These are phyloP conservation scores for Acrocyrtus sp. DNA, from an alignment of 2,888 invertebrate genomes.

Conservation along the genomic window DNA sequence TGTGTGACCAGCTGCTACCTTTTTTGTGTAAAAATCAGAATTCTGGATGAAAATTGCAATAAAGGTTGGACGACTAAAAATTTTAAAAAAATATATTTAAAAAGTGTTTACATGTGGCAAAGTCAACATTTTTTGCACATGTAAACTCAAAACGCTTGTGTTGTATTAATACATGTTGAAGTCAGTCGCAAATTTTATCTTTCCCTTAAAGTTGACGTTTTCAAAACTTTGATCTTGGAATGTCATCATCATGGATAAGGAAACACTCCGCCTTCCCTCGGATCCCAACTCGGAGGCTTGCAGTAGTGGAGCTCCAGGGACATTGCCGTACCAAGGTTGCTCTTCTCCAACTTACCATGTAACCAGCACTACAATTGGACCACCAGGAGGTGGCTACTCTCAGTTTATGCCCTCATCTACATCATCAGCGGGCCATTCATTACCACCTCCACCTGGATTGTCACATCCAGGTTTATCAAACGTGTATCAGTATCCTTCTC, in stretches of 20 bases:
- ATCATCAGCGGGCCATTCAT: slow-evolving; percentile 6
- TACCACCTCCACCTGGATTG: slow-evolving; percentile 52
- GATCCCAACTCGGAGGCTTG: slow-evolving; percentile 45
- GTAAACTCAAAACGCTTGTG: too few species aligned
- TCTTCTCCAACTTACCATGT: slow-evolving; percentile 6
- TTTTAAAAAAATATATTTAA: too few species aligned
- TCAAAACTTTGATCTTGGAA: too few species aligned
- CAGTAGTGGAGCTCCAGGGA: slow-evolving; percentile 26
- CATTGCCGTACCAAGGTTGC: not conserved
- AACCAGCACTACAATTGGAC: slow-evolving; percentile 8
- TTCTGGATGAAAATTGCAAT: too few species aligned
- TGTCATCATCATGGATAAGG: slow-evolving; percentile 50
- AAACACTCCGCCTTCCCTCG: slow-evolving; percentile 47
- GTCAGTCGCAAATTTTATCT: too few species aligned
- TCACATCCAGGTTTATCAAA: slow-evolving; percentile 20
- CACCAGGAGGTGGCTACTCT: slow-evolving; percentile 17
- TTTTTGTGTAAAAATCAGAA: too few species aligned
- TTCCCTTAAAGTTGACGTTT: too few species aligned
- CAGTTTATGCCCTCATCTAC: slow-evolving; percentile 13
- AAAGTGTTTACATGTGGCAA: too few species aligned
- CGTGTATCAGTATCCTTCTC: slow-evolving; percentile 49
- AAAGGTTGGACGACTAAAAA: too few species aligned
- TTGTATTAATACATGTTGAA: too few species aligned
- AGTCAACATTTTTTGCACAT: too few species aligned
- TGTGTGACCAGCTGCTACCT: too few species aligned